Percentiles rank a stretch among this genome's conserved stretches.
Evolutionary conservation across 2,113 vertebrate genomes (phyloP).

Genomic region (Spea bombifrons): DNA sequence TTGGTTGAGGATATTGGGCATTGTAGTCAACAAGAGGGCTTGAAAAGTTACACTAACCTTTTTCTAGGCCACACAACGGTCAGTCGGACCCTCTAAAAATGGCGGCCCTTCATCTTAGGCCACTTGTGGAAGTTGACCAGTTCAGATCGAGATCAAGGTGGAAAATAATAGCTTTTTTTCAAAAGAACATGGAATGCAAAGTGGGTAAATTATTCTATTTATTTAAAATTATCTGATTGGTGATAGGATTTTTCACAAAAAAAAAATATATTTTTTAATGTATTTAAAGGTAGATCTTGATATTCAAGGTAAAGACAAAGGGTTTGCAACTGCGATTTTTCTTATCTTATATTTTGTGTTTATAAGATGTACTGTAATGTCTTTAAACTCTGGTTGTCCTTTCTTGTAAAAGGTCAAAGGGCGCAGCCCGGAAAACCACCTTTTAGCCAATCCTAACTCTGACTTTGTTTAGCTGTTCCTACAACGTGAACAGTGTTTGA

Average conservation of each 20-base stretch:
- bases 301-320: slow-evolving; percentile 58
- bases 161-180: background rate
- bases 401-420: slow-evolving; percentile 53
- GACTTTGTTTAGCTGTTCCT: slow-evolving; percentile 59
- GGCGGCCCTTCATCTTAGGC: background rate
- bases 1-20: too few relatives aligned
- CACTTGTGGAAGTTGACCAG: background rate
- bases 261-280: background rate
- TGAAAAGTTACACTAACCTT: too few relatives aligned
- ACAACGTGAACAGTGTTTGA: slow-evolving; percentile 62
- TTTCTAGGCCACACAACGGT: too few relatives aligned
- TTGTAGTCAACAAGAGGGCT: too few relatives aligned
- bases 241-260: background rate
- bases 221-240: slow-evolving; percentile 3
- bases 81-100: too few relatives aligned
- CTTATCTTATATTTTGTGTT: slow-evolving; percentile 49
- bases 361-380: slow-evolving; percentile 70
- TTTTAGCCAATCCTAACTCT: slow-evolving; percentile 56
- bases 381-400: slow-evolving; percentile 61
- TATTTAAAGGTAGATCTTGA: slow-evolving; percentile 19
- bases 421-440: slow-evolving; percentile 53
- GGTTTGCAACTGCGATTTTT: slow-evolving; percentile 48
- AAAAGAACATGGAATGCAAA: background rate
- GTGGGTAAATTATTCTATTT: slow-evolving; percentile 42
- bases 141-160: background rate